These are phyloP conservation scores for Hoplias malabaricus DNA, from an alignment of 2,113 vertebrate genomes.

Conservation along the genomic window DNA sequence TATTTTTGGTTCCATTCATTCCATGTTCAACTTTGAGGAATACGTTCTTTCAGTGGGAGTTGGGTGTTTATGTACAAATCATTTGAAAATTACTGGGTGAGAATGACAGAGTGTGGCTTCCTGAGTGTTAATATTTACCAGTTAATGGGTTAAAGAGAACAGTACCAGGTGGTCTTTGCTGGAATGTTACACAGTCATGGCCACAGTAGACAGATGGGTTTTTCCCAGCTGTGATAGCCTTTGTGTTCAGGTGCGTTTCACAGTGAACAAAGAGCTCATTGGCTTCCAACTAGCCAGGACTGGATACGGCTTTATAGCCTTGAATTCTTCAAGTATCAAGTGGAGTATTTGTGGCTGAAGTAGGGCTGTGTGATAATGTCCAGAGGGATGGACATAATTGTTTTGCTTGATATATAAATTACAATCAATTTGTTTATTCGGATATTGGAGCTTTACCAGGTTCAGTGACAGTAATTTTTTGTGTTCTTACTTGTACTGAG, in stretches of 20 bases:
- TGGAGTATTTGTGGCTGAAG: background rate
- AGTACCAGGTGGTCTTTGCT: background rate
- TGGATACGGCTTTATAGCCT: background rate
- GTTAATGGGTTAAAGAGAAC: background rate
- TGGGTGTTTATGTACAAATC: too few relatives aligned
- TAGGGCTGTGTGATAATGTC: background rate
- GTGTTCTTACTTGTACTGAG: too few relatives aligned
- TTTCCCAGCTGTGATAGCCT: constrained; percentile 39
- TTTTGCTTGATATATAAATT: background rate
- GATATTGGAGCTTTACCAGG: too few relatives aligned
- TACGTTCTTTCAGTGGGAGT: too few relatives aligned
- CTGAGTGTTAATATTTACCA: background rate
- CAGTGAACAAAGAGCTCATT: constrained; percentile 41
- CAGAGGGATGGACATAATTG: background rate
- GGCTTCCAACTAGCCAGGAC: constrained; percentile 3
- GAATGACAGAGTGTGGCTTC: background rate
- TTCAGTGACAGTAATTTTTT: too few relatives aligned
- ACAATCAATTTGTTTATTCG: background rate
- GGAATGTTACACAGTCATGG: constrained; percentile 25
- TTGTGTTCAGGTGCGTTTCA: constrained; percentile 36
- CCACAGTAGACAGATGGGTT: constrained; percentile 29
- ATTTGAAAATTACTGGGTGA: too few relatives aligned
- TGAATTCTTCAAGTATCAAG: background rate
- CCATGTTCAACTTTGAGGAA: too few relatives aligned
- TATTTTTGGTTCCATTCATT: too few relatives aligned